phyloP scores from a whole-genome alignment of 2,888 invertebrate genomes.

The Tyria jacobaeae region DNA sequence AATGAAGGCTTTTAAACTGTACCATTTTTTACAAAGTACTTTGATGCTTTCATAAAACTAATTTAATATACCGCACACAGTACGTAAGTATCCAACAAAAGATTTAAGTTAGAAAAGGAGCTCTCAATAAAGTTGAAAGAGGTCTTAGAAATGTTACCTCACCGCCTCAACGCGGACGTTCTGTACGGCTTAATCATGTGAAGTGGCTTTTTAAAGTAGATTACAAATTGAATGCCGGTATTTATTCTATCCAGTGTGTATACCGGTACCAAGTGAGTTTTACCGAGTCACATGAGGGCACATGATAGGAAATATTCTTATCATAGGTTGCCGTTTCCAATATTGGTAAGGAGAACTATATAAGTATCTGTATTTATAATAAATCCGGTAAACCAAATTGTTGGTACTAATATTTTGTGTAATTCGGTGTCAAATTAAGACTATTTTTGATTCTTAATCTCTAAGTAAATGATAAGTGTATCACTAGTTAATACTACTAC shows the following conservation, averaged over 20 bases:
- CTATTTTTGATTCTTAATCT: too few relatives aligned
- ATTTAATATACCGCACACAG: background rate
- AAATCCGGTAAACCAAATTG: too few relatives aligned
- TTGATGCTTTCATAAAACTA: constrained; percentile 4
- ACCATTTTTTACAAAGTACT: background rate
- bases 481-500: too few relatives aligned
- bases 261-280: background rate
- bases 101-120: constrained; percentile 12
- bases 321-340: too few relatives aligned
- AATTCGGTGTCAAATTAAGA: too few relatives aligned
- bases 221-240: background rate
- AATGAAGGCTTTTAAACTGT: background rate
- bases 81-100: background rate
- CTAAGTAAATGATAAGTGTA: too few relatives aligned
- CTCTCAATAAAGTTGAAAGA: constrained; percentile 16
- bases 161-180: constrained; percentile 5
- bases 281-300: too few relatives aligned
- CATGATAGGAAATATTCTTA: too few relatives aligned
- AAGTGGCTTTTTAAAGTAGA: constrained; percentile 13
- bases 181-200: constrained; percentile 10
- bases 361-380: too few relatives aligned
- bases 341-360: too few relatives aligned
- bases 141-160: constrained; percentile 6
- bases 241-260: background rate
- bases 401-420: too few relatives aligned